Evolutionary conservation across 1,140 invertebrate species (phyloP).

Genomic region (Frieseomelitta varia): DNA sequence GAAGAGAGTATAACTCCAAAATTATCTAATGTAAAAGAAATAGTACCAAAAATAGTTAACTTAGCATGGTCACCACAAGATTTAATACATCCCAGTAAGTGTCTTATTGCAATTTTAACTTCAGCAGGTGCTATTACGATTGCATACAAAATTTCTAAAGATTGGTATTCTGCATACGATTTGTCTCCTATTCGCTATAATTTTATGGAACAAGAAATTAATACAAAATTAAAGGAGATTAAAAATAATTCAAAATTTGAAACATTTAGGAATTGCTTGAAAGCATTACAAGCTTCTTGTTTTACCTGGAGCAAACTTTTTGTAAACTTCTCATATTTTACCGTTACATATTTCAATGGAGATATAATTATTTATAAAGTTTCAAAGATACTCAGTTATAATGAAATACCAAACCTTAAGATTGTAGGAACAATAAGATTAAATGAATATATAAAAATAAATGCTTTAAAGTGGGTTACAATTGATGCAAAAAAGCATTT

Average conservation of each 20-base stretch:
- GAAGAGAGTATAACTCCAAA: constrained; percentile 73
- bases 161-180: constrained; percentile 74
- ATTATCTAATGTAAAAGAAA: constrained; percentile 59
- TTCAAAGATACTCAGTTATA: constrained; percentile 55
- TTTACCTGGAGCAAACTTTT: constrained; percentile 74
- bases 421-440: constrained; percentile 63
- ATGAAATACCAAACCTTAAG: constrained; percentile 39
- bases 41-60: constrained; percentile 64
- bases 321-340: constrained; percentile 71
- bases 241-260: constrained; percentile 9
- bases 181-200: constrained; percentile 62
- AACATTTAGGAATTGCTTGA: constrained; percentile 53
- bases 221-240: constrained; percentile 31
- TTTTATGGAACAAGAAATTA: constrained; percentile 60
- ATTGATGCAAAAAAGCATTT: constrained; percentile 56
- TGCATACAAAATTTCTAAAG: constrained; percentile 65
- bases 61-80: constrained; percentile 75
- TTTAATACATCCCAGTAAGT: constrained; percentile 70
- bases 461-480: constrained; percentile 69
- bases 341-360: constrained; percentile 70
- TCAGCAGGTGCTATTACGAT: constrained; percentile 75
- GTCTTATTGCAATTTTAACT: constrained; percentile 73
- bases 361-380: constrained; percentile 77
- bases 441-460: constrained; percentile 62
- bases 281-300: constrained; percentile 70